Evolutionary conservation across 1,140 invertebrate species (phyloP).

Genomic region (Drosophila littoralis): DNA sequence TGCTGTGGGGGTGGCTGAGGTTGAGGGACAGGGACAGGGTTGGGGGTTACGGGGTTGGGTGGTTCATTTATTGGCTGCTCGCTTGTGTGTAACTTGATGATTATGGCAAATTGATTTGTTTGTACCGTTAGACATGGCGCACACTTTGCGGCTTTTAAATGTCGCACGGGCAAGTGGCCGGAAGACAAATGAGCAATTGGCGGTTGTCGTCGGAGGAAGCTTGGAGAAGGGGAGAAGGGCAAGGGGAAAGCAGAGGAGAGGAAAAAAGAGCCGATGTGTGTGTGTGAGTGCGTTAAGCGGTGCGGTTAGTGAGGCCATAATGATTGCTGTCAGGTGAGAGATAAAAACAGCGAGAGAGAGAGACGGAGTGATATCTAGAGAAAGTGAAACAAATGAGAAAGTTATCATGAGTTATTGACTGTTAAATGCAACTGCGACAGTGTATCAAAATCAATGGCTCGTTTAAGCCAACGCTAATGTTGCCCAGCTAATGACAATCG

Average conservation of each 20-base stretch:
- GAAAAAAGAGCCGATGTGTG: not conserved
- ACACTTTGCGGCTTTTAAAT: conserved; percentile 79
- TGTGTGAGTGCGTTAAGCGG: not conserved
- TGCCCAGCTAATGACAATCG: conserved; percentile 20
- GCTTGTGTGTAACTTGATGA: conserved; percentile 55
- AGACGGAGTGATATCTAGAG: not conserved
- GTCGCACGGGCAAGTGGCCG: conserved; percentile 44
- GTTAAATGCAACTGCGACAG: conserved; percentile 12
- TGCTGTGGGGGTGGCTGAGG: not conserved
- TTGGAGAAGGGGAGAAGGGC: too few species aligned
- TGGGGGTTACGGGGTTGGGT: too few species aligned
- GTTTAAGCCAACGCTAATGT: conserved; percentile 25
- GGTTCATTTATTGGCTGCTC: conserved; percentile 35
- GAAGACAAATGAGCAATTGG: conserved; percentile 74
- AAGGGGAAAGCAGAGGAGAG: too few species aligned
- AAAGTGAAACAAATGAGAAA: conserved; percentile 22
- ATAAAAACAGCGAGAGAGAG: not conserved
- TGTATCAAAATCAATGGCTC: conserved; percentile 38
- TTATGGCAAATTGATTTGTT: conserved; percentile 81
- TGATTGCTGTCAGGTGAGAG: not conserved
- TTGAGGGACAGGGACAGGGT: too few species aligned
- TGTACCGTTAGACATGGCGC: conserved; percentile 51
- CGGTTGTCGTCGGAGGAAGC: conserved; percentile 26
- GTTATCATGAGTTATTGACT: conserved; percentile 20
- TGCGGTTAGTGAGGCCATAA: not conserved